Evolutionary conservation across 2,797 vertebrate species (phyloP), one percentile per base, ranked within the genome.

Genomic region (Poeciliopsis gracilis): DNA sequence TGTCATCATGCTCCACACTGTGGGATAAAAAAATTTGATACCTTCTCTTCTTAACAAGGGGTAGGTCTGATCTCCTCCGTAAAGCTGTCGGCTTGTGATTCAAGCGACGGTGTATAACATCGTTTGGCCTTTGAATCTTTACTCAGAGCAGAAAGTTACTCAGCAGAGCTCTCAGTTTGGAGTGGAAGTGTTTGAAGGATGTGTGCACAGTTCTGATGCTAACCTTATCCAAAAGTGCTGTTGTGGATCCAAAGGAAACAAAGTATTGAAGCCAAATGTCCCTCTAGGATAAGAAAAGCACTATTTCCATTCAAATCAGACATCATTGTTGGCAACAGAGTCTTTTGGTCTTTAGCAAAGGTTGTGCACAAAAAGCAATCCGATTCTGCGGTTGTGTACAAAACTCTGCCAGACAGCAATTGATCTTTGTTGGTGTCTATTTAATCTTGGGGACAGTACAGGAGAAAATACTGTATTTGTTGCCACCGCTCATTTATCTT

Each of bases 41-140:
- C 59, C 43, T 66, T 47, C 59, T 76, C 72, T 73, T 33, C 16
- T 73, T 53, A 63, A 47, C 74, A 76, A 66, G 43, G 59, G 45
- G 28, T 25, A 33, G 33, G 73, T 30, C 75, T 49, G 75, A 51
- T 67, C 46, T 49, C 43, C 59, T 76, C 59, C 59, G 18, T 49
- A 66, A 66, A 66, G 59, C 59, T 51, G 45, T 38, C 59, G 45
- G 57, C n/a, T 36, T 28, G 30, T 2, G 30, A 76, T 38, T 47
- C 45, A 47, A n/a, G 30, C 15, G 30, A n/a, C 45, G 11, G 59
- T 41, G 73, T 57, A 20, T n/a, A 43, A 18, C 75, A 46, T 76
- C 13, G 12, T 47, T 67, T 51, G 61, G 61, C 61, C 75, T 66
- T 41, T 51, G 75, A 67, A 28, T 51, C 12, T 67, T 49, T 67